Percentiles rank a stretch among this genome's conserved stretches.
Conservation (phyloP, 2,888 invertebrate species). For the Dermolepida albohirtum region DNA sequence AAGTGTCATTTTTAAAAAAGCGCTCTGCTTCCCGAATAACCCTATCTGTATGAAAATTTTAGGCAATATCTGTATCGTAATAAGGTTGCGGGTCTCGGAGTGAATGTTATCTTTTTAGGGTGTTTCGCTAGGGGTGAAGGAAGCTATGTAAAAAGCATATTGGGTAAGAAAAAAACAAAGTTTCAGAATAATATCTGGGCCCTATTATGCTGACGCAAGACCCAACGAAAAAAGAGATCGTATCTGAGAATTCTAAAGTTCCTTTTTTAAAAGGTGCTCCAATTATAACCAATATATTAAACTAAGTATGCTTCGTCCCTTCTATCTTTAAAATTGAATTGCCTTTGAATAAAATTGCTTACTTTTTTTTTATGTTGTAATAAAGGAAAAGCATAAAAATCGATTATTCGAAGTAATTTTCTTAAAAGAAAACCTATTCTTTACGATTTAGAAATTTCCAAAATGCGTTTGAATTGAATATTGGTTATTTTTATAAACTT, state of each 20-base stretch:
- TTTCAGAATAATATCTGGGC: slow-evolving; percentile 29
- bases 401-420: too few species aligned
- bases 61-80: slow-evolving; percentile 38
- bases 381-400: too few species aligned
- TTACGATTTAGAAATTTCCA: too few species aligned
- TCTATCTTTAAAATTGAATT: too few species aligned
- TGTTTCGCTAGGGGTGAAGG: slow-evolving; percentile 19
- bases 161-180: slow-evolving; percentile 28
- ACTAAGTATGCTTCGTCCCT: too few species aligned
- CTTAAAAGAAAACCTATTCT: too few species aligned
- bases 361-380: too few species aligned
- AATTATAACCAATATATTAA: too few species aligned
- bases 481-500: too few species aligned
- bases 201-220: slow-evolving; percentile 12
- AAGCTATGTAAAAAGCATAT: slow-evolving; percentile 10
- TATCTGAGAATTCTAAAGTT: slow-evolving; percentile 16
- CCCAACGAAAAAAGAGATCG: slow-evolving; percentile 30
- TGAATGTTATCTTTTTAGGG: slow-evolving; percentile 38
- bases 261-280: too few species aligned
- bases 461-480: too few species aligned
- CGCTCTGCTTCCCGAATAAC: slow-evolving; percentile 36
- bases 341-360: too few species aligned
- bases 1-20: slow-evolving; percentile 29
- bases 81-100: slow-evolving; percentile 31
- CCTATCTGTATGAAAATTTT: slow-evolving; percentile 39